Percentiles rank a stretch among this genome's conserved stretches.
phyloP scores from a whole-genome alignment of 2,113 vertebrate species.

The Brachyistius frenatus region DNA sequence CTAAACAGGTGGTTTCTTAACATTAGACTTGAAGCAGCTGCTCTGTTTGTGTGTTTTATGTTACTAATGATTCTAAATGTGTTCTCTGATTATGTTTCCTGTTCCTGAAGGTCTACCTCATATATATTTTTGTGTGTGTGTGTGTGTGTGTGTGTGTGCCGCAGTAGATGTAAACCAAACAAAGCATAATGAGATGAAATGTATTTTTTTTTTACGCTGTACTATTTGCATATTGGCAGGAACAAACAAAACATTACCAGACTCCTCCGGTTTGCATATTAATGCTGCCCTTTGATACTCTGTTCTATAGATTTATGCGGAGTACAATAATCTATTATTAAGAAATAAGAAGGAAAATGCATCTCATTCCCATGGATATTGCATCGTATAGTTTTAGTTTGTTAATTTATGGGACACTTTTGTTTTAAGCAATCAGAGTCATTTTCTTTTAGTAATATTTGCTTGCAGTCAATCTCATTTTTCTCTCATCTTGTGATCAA shows the following conservation, averaged over 20 bases:
- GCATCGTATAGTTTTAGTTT: constrained; percentile 14
- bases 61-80: constrained; percentile 67
- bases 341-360: constrained; percentile 7
- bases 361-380: constrained; percentile 11
- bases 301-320: constrained; percentile 36
- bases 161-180: constrained; percentile 67
- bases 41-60: constrained; percentile 47
- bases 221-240: constrained; percentile 68
- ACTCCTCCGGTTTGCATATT: constrained; percentile 67
- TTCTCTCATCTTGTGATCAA: background rate
- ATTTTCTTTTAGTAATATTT: background rate
- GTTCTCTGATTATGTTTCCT: constrained; percentile 56
- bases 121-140: constrained; percentile 30
- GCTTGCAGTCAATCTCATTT: background rate
- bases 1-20: constrained; percentile 56
- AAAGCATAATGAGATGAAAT: constrained; percentile 72
- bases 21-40: constrained; percentile 54
- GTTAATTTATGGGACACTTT: background rate
- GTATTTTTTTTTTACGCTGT: constrained; percentile 44
- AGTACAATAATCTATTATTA: constrained; percentile 37
- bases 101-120: constrained; percentile 40
- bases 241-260: constrained; percentile 67
- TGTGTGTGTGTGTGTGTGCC: constrained; percentile 19
- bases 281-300: constrained; percentile 64
- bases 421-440: constrained; percentile 20